Evolutionary conservation across 2,113 vertebrate genomes (phyloP), one percentile per base, ranked within the genome.

Genomic region (Tyrannus savana): DNA sequence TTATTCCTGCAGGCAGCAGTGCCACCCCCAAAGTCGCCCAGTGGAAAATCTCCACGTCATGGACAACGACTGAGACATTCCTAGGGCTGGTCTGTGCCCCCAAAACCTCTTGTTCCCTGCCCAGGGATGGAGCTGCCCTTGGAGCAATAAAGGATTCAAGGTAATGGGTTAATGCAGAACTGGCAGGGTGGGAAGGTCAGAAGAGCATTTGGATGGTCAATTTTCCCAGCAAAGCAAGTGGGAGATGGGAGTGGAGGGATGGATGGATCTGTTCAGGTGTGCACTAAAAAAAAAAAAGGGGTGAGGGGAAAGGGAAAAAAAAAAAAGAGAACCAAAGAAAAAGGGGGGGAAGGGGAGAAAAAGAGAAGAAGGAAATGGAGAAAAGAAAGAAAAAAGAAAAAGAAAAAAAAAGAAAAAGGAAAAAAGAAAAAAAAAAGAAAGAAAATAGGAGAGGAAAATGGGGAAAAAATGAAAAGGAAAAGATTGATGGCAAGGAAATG

Each of bases 21-120:
- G 56, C 66, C 71, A 88, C 66, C 86, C 77, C 39, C n/a, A 37
- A 72, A 89, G 72, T 8, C 39, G 13, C 44, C 35, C 10, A 42
- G 27, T 8, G 8, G 49, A 39, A 68, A 59, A 80, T 64, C 24
- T 47, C 33, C 2, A 33, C 1, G 0, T 60, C 76, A 64, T 27
- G 42, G 7, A 41, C 47, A 55, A 12, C 14, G 41, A 16, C 18
- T 8, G 12, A 79, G 52, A 23, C 3, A 0, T 44, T 72, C 62
- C 62, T 30, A 4, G 2, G 52, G 41, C 14, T 89, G 81, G 30
- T 14, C 25, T 3, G 0, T 4, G 41, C 3, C 68, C 84, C 73
- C 78, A 25, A 1, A 4, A 7, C 1, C 24, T 4, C 58, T 39
- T 2, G 3, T 14, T 0, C 21, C 14, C 13, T 41, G 56, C n/a